Base-by-base conservation (phyloP, 2,113 vertebrate genomes). In the Lates calcarifer region DNA sequence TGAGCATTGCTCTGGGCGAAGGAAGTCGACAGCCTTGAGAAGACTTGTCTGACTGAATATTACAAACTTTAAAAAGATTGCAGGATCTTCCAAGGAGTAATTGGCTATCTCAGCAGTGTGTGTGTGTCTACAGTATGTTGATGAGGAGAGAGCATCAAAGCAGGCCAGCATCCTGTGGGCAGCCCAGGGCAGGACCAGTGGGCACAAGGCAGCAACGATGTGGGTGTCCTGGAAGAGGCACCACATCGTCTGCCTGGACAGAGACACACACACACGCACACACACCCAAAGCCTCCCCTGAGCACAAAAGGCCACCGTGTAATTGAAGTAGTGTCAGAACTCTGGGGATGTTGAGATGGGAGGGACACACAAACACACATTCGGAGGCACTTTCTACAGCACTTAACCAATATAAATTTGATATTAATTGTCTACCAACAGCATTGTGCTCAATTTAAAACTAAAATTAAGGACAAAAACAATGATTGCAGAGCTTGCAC, bases 171-270 rank as follows among this genome's bases (percentile, higher is more conserved):
- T 92, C 92, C 93, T 93, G 92, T 94, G 92, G 92, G 92, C 88
- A 88, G 74, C 90, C 89, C 89, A 90, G 87, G 91, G 93, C 90
- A 91, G 91, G 88, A 85, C 87, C 85, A 87, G 49, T 18, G 84
- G 85, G 82, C 76, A 68, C 65, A 82, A 77, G 82, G 81, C 91
- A 62, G 83, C 83, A 74, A 65, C 91, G 77, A 91, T 49, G 91
- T 94, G 93, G 93, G 91, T 94, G 92, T 93, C 87, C 93, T 64
- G 22, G 13, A 26, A 84, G 80, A 90, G 90, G 90, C 87, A 88
- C 90, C 87, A 56, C 72, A 74, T 55, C 81, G 90, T 92, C 89
- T 91, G 84, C 83, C 45, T 18, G 39, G 17, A 74, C 39, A 81
- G 9, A 90, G 5, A 87, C 77, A 83, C 79, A 53, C 70, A 75